These are phyloP conservation scores for Pristionchus mayeri DNA, from an alignment of 2,888 invertebrate species.

Conservation along the genomic window DNA sequence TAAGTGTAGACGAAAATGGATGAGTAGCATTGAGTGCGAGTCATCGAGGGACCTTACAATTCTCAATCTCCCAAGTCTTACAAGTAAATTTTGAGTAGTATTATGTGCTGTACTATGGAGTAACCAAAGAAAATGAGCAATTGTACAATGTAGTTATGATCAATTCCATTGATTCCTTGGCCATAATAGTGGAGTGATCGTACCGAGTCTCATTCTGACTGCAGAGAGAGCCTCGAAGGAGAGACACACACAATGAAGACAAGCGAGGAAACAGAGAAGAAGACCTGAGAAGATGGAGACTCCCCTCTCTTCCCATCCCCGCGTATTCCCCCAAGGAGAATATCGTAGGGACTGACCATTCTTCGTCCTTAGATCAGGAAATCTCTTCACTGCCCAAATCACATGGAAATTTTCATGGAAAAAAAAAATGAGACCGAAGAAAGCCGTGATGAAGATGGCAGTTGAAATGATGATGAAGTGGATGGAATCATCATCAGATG, in stretches of 20 bases:
- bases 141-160: too few species aligned
- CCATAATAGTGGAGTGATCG: too few species aligned
- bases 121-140: too few species aligned
- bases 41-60: conserved; percentile 37
- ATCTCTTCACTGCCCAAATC: conserved; percentile 29
- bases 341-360: conserved; percentile 35
- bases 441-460: conserved; percentile 3
- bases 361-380: conserved; percentile 43
- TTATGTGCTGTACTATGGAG: too few species aligned
- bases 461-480: conserved; percentile 44
- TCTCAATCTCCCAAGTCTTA: background rate
- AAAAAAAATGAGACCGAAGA: conserved; percentile 45
- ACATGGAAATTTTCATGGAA: conserved; percentile 46
- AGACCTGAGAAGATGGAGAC: background rate
- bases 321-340: too few species aligned
- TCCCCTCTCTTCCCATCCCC: too few species aligned
- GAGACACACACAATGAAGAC: conserved; percentile 27
- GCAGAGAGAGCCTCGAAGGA: conserved; percentile 30
- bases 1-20: conserved; percentile 47
- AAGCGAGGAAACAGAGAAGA: conserved; percentile 45
- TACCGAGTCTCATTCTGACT: conserved; percentile 29
- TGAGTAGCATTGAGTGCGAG: conserved; percentile 36
- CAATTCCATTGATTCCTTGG: too few species aligned
- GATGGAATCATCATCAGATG: conserved; percentile 42
- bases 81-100: background rate